A percentile compares a stretch with the other conserved stretches of the same genome.
These are phyloP conservation scores for Apeltes quadracus DNA, from an alignment of 2,113 vertebrate species.

Conservation along the genomic window DNA sequence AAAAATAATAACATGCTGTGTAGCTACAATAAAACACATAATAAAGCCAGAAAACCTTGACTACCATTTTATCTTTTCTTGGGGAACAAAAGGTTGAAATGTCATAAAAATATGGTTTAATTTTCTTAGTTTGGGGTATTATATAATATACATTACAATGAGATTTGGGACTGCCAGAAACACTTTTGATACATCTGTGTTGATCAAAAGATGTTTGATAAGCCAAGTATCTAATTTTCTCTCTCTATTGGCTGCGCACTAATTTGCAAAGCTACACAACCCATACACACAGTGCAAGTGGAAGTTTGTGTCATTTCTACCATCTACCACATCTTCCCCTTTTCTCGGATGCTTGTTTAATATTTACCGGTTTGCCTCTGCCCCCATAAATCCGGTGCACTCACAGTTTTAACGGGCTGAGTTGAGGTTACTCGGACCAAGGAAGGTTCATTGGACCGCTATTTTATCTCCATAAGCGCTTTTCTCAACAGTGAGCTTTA, in stretches of 20 bases:
- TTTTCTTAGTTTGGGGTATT: background rate
- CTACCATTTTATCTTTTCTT: background rate
- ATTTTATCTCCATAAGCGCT: constrained; percentile 27
- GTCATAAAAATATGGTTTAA: background rate
- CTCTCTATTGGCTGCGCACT: background rate
- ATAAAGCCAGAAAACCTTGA: constrained; percentile 1
- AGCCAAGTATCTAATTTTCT: background rate
- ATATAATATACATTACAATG: background rate
- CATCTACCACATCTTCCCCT: background rate
- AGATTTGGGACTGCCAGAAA: background rate
- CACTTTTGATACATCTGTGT: background rate
- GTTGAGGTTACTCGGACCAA: constrained; percentile 1
- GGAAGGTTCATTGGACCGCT: background rate
- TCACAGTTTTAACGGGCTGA: constrained; percentile 4
- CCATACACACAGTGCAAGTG: background rate
- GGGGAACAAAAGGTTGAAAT: background rate
- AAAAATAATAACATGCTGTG: background rate
- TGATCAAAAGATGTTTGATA: background rate
- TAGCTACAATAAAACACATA: constrained; percentile 15
- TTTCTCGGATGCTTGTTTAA: background rate
- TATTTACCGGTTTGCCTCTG: background rate
- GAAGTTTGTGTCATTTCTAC: background rate
- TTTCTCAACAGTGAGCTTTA: constrained; percentile 17
- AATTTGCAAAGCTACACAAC: background rate
- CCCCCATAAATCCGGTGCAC: background rate